These are phyloP conservation scores for Drosophila koepferae DNA, from an alignment of 2,888 invertebrate species.

Conservation along the genomic window DNA sequence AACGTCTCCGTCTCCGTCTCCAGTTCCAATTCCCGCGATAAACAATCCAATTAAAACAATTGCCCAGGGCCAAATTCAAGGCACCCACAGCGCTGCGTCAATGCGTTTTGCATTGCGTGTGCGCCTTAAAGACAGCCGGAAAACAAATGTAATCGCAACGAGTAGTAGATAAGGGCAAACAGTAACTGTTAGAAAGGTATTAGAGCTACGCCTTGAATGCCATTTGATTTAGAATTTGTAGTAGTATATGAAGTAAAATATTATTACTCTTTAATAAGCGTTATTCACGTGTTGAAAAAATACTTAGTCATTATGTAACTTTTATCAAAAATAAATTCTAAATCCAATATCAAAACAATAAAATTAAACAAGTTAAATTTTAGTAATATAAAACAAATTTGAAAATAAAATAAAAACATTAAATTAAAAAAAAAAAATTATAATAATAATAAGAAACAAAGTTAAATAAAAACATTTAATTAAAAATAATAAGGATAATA, in stretches of 20 bases:
- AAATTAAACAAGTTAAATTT: no score
- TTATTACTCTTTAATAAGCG: neutral
- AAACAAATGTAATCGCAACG: neutral
- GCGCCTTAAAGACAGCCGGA: neutral
- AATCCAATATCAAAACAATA: no score
- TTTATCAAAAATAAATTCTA: no score
- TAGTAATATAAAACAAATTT: no score
- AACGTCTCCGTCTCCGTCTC: conserved; percentile 26
- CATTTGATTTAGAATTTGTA: neutral
- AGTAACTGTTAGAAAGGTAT: neutral
- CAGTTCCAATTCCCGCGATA: conserved; percentile 31
- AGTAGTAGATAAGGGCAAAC: neutral
- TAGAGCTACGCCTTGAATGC: neutral
- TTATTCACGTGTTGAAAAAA: no score
- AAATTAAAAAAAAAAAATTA: no score
- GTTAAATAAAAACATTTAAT: no score
- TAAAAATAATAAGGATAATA: no score
- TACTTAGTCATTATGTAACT: no score
- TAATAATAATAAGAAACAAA: no score
- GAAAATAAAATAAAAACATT: no score
- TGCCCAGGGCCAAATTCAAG: conserved; percentile 58
- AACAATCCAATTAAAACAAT: conserved; percentile 78
- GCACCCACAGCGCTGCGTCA: conserved; percentile 30
- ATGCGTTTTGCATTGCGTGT: conserved; percentile 68
- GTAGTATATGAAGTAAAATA: neutral